phyloP scores from a whole-genome alignment of 1,140 invertebrate genomes.

The Oreohelix idahoensis region DNA sequence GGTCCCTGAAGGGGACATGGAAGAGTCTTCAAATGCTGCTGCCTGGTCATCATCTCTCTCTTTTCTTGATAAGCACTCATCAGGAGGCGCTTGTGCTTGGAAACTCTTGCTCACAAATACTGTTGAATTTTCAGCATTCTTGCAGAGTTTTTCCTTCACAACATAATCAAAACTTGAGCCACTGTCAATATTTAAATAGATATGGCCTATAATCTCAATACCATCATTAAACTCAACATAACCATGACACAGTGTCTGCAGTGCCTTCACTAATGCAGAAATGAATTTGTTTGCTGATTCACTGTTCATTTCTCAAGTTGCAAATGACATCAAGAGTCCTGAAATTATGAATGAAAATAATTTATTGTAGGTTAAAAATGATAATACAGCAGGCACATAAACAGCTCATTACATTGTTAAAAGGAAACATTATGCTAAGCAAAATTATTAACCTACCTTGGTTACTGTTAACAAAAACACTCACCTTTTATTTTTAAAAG shows the following conservation, averaged over 20 bases:
- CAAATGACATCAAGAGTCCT: not conserved
- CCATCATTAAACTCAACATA: slow-evolving; percentile 49
- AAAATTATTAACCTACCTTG: no score
- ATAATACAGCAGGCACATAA: no score
- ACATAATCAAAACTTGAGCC: slow-evolving; percentile 47
- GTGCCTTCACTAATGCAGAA: slow-evolving; percentile 47
- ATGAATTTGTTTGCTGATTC: slow-evolving; percentile 49
- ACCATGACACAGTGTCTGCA: slow-evolving; percentile 53
- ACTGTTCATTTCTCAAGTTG: slow-evolving; percentile 41
- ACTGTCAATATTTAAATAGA: slow-evolving; percentile 53
- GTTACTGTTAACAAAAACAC: no score
- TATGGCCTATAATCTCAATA: slow-evolving; percentile 52
- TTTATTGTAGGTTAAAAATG: no score
- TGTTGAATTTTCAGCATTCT: slow-evolving; percentile 49
- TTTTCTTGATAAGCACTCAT: slow-evolving; percentile 30
- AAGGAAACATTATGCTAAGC: no score
- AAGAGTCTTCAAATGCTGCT: slow-evolving; percentile 21
- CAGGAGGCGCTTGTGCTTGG: slow-evolving; percentile 41
- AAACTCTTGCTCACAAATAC: slow-evolving; percentile 53
- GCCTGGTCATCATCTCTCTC: slow-evolving; percentile 27
- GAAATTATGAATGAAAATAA: not conserved
- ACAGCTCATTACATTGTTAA: no score
- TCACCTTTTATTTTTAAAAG: no score
- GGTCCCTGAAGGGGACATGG: slow-evolving; percentile 15
- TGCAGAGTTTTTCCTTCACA: slow-evolving; percentile 52